phyloP scores from a whole-genome alignment of 2,888 invertebrate genomes.

The Pyrocoelia pectoralis region DNA sequence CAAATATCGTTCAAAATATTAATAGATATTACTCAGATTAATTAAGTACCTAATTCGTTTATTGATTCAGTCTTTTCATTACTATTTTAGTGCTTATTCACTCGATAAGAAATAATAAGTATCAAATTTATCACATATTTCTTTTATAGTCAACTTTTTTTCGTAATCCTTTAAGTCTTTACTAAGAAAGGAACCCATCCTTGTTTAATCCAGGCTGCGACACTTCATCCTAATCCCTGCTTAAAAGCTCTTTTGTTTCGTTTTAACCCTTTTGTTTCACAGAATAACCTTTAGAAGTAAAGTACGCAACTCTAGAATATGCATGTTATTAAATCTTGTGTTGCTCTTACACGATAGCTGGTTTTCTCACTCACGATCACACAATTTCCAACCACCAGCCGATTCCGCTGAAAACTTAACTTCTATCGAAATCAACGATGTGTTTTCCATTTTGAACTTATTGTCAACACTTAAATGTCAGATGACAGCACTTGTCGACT shows the following conservation, averaged over 20 bases:
- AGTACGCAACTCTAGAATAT: constrained; percentile 41
- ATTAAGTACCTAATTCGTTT: too few species aligned
- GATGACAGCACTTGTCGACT: constrained; percentile 44
- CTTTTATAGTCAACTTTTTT: constrained; percentile 11
- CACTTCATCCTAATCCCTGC: constrained; percentile 54
- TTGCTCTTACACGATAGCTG: constrained; percentile 26
- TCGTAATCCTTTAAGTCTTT: constrained; percentile 21
- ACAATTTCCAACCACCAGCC: constrained; percentile 23
- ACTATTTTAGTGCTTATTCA: too few species aligned
- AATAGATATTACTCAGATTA: too few species aligned
- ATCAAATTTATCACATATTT: not conserved
- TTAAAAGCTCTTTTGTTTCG: constrained; percentile 58
- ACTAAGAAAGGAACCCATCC: constrained; percentile 31
- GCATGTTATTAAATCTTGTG: constrained; percentile 31
- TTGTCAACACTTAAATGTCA: constrained; percentile 47
- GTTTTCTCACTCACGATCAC: constrained; percentile 27
- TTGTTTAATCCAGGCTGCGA: constrained; percentile 48
- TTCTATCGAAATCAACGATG: constrained; percentile 37
- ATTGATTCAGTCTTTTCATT: too few species aligned
- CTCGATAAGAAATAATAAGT: too few species aligned
- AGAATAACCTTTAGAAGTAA: constrained; percentile 53
- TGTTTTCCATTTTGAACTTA: constrained; percentile 41
- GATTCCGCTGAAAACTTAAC: constrained; percentile 27
- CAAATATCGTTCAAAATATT: too few species aligned
- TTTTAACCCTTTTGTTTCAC: constrained; percentile 57